Percentiles rank a stretch among this genome's conserved stretches.
Conservation (phyloP, 2,888 invertebrate species). For the Acronicta leporina region DNA sequence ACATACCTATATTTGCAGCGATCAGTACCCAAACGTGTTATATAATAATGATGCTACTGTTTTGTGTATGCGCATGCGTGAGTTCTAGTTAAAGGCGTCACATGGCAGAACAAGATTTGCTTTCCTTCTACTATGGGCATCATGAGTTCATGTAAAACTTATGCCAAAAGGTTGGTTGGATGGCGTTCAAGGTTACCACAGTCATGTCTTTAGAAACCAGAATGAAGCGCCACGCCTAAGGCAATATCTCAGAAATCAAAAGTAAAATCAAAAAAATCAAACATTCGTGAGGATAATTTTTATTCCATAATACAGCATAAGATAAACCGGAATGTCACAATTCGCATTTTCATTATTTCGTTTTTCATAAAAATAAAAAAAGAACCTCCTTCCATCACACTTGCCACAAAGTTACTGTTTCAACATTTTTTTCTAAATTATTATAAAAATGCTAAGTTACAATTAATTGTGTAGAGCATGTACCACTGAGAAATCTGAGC, state of each 20-base stretch:
- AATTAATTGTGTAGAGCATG: constrained; percentile 87
- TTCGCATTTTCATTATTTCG: constrained; percentile 82
- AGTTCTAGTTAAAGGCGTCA: too few species aligned
- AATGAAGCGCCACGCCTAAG: neutral
- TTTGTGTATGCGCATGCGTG: too few species aligned
- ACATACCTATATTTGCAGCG: too few species aligned
- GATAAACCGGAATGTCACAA: constrained; percentile 90
- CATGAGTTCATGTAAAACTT: neutral
- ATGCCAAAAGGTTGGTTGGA: constrained; percentile 5
- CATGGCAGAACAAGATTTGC: too few species aligned
- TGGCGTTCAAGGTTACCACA: constrained; percentile 1
- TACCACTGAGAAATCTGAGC: constrained; percentile 83
- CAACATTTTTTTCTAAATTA: constrained; percentile 88
- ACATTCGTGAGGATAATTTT: constrained; percentile 87
- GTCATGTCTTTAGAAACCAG: constrained; percentile 15
- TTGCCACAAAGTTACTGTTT: constrained; percentile 81
- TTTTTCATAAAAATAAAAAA: constrained; percentile 85
- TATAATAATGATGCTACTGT: too few species aligned
- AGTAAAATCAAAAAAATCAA: constrained; percentile 69
- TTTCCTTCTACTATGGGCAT: too few species aligned
- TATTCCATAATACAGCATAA: constrained; percentile 89
- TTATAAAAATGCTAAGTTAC: constrained; percentile 89
- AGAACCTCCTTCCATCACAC: constrained; percentile 80
- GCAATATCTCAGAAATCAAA: constrained; percentile 8
- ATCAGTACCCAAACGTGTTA: too few species aligned